Conservation (phyloP, 2,888 invertebrate species). For the Polyommatus icarus region DNA sequence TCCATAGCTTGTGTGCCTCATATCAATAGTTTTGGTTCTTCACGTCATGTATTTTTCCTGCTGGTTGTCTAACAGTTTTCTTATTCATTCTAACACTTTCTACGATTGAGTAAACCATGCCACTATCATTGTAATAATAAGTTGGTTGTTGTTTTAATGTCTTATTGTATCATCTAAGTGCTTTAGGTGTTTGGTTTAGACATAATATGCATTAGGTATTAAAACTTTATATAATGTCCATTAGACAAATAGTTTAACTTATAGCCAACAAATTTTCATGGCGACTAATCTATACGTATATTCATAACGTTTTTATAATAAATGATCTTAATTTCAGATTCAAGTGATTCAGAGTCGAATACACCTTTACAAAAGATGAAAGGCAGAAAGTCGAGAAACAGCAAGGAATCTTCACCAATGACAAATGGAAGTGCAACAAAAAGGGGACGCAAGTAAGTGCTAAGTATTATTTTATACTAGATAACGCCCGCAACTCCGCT, state of each 20-base stretch:
- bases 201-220: not conserved
- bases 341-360: slow-evolving; percentile 74
- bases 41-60: not conserved
- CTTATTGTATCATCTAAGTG: not conserved
- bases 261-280: no score
- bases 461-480: not conserved
- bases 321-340: slow-evolving; percentile 51
- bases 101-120: not conserved
- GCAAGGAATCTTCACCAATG: slow-evolving; percentile 64
- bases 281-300: no score
- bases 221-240: not conserved
- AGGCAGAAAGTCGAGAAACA: slow-evolving; percentile 51
- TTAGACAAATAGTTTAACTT: not conserved
- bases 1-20: slow-evolving; percentile 11
- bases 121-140: not conserved
- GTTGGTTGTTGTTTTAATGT: not conserved
- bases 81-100: not conserved
- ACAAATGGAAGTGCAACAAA: slow-evolving; percentile 52
- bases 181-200: not conserved
- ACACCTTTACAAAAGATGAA: slow-evolving; percentile 66
- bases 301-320: no score
- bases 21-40: not conserved
- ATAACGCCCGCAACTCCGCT: no score
- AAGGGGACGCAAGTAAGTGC: slow-evolving; percentile 56
- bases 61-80: not conserved